Conservation (phyloP, 2,888 invertebrate species). For the Callimorpha dominula region DNA sequence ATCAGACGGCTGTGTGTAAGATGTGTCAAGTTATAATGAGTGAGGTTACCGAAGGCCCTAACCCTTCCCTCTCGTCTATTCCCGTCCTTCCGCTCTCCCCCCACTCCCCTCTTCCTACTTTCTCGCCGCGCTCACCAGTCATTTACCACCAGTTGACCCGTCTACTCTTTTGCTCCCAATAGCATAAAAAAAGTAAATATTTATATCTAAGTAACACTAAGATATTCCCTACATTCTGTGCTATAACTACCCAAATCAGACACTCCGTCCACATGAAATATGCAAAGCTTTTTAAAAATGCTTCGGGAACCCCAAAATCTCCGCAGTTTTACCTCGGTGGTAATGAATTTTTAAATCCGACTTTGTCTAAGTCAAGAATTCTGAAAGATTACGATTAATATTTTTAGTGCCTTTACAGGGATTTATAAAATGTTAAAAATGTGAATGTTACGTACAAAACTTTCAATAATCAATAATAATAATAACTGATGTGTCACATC, state of each 20-base stretch:
- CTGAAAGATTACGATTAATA: conserved; percentile 41
- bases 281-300: conserved; percentile 33
- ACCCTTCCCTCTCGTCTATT: too few relatives aligned
- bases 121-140: too few relatives aligned
- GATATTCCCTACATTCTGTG: neutral
- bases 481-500: neutral
- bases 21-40: too few relatives aligned
- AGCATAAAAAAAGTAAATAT: too few relatives aligned
- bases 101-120: too few relatives aligned
- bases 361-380: conserved; percentile 41
- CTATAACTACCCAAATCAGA: conserved; percentile 13
- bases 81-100: too few relatives aligned
- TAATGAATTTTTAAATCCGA: conserved; percentile 62
- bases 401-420: conserved; percentile 38
- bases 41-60: too few relatives aligned
- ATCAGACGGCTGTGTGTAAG: too few relatives aligned
- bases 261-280: conserved; percentile 19
- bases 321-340: conserved; percentile 48
- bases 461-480: neutral
- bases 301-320: conserved; percentile 33
- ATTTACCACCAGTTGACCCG: too few relatives aligned
- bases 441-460: neutral
- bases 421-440: neutral
- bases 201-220: too few relatives aligned
- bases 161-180: too few relatives aligned